These are phyloP conservation scores for Leptinotarsa texana DNA, from an alignment of 1,140 invertebrate genomes.

Conservation along the genomic window DNA sequence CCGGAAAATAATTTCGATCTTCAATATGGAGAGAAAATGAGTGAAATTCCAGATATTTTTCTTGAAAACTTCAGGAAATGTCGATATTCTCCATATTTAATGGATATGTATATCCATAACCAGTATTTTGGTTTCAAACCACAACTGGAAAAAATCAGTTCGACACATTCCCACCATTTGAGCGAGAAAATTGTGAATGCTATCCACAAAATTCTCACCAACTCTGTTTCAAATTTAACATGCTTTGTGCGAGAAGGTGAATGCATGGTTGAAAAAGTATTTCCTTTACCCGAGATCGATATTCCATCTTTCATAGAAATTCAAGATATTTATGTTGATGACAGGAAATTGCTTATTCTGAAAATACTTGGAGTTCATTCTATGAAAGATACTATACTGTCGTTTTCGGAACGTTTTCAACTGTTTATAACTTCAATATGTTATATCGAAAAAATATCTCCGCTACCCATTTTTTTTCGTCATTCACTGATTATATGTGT, in stretches of 20 bases:
- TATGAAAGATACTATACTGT: no score
- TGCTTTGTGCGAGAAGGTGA: neutral
- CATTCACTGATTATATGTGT: neutral
- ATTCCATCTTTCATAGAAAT: neutral
- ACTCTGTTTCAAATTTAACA: neutral
- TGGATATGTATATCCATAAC: neutral
- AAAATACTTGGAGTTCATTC: no score
- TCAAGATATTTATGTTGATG: no score
- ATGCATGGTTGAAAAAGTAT: neutral
- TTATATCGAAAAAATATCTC: no score
- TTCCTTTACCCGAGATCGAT: neutral
- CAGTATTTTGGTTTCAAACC: neutral
- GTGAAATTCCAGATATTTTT: neutral
- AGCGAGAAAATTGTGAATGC: neutral
- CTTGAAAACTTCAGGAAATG: conserved; percentile 2
- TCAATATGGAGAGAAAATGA: neutral
- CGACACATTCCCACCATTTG: neutral
- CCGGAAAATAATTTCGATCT: neutral
- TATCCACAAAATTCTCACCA: neutral
- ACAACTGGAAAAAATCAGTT: neutral
- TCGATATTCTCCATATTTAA: neutral
- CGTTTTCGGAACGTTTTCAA: no score
- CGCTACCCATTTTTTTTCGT: no score
- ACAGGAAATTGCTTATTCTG: no score
- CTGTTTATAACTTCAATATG: no score